Percentiles rank a stretch among this genome's conserved stretches.
These are phyloP conservation scores for Equus przewalskii DNA, from an alignment of 2,113 vertebrate genomes.

Conservation along the genomic window DNA sequence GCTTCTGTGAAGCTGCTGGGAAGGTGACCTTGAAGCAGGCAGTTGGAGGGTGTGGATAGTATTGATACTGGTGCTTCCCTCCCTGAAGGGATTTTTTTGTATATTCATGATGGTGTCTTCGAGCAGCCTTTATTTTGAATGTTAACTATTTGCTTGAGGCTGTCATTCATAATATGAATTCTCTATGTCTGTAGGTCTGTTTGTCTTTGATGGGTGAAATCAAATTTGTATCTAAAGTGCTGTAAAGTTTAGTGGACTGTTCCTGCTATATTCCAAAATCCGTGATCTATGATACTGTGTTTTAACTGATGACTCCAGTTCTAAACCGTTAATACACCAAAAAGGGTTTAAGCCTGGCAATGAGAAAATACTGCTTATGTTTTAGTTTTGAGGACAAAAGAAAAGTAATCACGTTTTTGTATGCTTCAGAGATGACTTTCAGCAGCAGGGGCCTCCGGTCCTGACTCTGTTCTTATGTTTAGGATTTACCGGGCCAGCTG, in stretches of 20 bases:
- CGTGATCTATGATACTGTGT: neutral
- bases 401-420: neutral
- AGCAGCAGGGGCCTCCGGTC: neutral
- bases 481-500: neutral
- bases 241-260: neutral
- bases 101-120: neutral
- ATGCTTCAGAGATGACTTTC: neutral
- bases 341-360: neutral
- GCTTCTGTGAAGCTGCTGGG: neutral
- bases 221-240: constrained; percentile 15
- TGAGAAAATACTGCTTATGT: constrained; percentile 1
- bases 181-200: neutral
- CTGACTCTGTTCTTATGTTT: neutral
- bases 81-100: neutral
- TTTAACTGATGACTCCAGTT: neutral
- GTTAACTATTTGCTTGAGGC: neutral
- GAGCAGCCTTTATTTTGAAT: constrained; percentile 61
- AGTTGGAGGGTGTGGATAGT: neutral
- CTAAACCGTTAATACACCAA: neutral
- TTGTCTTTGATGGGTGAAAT: constrained; percentile 40
- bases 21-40: constrained; percentile 64
- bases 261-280: constrained; percentile 5
- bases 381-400: neutral
- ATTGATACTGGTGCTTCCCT: neutral
- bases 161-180: constrained; percentile 26